These are phyloP conservation scores for Spinus pinus DNA, from an alignment of 2,797 vertebrate genomes.

Conservation along the genomic window DNA sequence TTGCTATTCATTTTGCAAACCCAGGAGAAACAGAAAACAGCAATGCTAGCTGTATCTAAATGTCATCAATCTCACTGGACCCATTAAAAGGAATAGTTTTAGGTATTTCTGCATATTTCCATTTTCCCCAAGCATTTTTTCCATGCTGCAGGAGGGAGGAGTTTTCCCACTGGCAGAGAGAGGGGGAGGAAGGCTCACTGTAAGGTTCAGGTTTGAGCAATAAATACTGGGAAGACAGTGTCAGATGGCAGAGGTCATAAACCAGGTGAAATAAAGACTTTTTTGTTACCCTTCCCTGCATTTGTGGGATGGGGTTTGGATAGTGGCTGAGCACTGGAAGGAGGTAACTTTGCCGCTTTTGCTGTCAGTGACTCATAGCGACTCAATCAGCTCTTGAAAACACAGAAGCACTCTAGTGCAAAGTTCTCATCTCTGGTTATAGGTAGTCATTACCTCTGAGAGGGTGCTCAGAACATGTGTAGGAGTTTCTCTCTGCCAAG, in stretches of 20 bases:
- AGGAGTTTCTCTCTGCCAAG: background rate
- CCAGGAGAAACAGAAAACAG: background rate
- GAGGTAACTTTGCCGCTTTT: fast-evolving
- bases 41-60: background rate
- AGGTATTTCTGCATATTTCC: background rate
- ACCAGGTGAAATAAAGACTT: background rate
- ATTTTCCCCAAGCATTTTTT: background rate
- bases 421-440: background rate
- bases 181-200: background rate
- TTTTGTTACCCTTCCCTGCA: background rate
- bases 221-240: slow-evolving; percentile 43
- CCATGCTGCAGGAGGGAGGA: background rate
- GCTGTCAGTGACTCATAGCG: background rate
- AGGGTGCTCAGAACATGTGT: background rate
- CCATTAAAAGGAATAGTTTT: background rate
- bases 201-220: slow-evolving; percentile 4
- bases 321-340: background rate
- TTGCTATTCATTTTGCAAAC: background rate
- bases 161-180: background rate
- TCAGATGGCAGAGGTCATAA: slow-evolving; percentile 46
- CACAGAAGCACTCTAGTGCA: background rate
- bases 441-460: background rate
- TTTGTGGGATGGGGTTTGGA: background rate
- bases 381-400: background rate
- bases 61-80: background rate